Evolutionary conservation across 2,888 invertebrate species (phyloP).

Genomic region (Scaptomyza tumidula): DNA sequence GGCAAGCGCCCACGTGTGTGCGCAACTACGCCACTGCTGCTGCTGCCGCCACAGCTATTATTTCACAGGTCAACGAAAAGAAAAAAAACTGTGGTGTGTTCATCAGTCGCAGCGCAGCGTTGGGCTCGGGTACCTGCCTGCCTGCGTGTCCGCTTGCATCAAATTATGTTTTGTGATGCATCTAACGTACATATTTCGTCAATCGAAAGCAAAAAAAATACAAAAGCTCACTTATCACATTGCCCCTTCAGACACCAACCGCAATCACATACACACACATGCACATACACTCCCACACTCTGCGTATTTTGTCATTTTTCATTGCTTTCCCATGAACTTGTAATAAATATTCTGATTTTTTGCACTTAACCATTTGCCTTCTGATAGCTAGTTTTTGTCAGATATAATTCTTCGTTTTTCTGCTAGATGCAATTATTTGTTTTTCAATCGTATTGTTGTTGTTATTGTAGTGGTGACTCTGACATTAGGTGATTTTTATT

Average conservation of each 20-base stretch:
- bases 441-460: slow-evolving; percentile 20
- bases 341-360: slow-evolving; percentile 67
- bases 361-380: slow-evolving; percentile 57
- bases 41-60: slow-evolving; percentile 51
- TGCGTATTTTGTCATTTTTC: slow-evolving; percentile 49
- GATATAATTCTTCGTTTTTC: slow-evolving; percentile 33
- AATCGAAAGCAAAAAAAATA: slow-evolving; percentile 44
- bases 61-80: slow-evolving; percentile 75
- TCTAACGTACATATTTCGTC: slow-evolving; percentile 56
- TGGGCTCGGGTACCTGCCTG: slow-evolving; percentile 52
- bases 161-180: slow-evolving; percentile 46
- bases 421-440: slow-evolving; percentile 24
- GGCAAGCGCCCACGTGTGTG: slow-evolving; percentile 44
- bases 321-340: slow-evolving; percentile 73
- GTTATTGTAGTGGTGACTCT: slow-evolving; percentile 50
- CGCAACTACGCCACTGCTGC: slow-evolving; percentile 49
- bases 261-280: slow-evolving; percentile 10
- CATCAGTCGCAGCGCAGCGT: slow-evolving; percentile 60
- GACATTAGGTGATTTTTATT: slow-evolving; percentile 16
- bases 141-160: slow-evolving; percentile 46
- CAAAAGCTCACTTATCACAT: slow-evolving; percentile 64
- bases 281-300: slow-evolving; percentile 8
- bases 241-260: slow-evolving; percentile 23
- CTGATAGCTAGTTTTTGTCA: slow-evolving; percentile 47
- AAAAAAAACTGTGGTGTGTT: slow-evolving; percentile 54